Evolutionary conservation across 2,113 vertebrate genomes (phyloP), one percentile per base, ranked within the genome.

Genomic region (Rhinichthys klamathensis): DNA sequence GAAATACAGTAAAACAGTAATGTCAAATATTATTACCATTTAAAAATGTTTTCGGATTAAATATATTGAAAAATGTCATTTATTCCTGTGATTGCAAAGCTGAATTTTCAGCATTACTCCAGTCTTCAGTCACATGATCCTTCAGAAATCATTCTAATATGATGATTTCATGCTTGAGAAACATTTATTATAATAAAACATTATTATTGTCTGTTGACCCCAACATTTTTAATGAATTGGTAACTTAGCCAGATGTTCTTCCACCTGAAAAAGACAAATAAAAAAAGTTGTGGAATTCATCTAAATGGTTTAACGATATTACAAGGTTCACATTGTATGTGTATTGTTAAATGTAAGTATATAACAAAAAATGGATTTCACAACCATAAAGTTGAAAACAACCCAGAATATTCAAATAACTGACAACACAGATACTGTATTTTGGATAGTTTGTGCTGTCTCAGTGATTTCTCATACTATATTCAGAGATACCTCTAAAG

Each of bases 401-500:
- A 25, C 21, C 38, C 70, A 44, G 21, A 44, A 25, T 73, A 72
- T 72, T 72, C 5, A 18, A 35, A 23, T 70, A 21, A 38, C 16
- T 70, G 67, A 38, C 65, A 69, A 41, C 41, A 72, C n/a, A 27
- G n/a, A 46, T 6, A 15, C 13, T 8, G 25, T 1, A 79, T 80
- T 85, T 56, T 27, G 6, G 16, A 21, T 46, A 72, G 23, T 27
- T 51, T 27, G 5, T 27, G 15, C 18, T 35, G 13, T 23, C 7
- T 84, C 21, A 79, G 6, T 84, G n/a, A 78, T 79, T 74, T 74
- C 7, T 70, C 7, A 16, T 60, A 16, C 16, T 58, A 2, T 63
- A 15, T 77, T 35, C 91, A 99, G 97, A 94, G 87, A 92, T 96
- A 60, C 73, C 93, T 35, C 94, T 93, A 0, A 98, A 95, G 92